phyloP scores from a whole-genome alignment of 2,797 vertebrate species.

The Calcarius lapponicus region DNA sequence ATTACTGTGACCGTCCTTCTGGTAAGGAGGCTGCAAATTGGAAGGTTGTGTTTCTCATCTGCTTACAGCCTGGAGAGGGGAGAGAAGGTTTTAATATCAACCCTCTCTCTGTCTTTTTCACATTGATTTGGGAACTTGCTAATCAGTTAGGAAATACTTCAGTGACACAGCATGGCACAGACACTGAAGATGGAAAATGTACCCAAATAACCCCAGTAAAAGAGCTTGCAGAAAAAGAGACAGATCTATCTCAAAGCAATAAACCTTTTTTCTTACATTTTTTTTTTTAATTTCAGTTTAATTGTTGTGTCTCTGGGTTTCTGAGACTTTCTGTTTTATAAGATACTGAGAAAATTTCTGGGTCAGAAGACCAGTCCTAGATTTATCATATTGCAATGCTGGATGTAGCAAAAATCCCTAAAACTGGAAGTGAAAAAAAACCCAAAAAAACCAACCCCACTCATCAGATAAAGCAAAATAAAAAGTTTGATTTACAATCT shows the following conservation, averaged over 20 bases:
- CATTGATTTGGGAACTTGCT: background rate
- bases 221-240: background rate
- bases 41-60: background rate
- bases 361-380: background rate
- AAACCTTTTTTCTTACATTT: background rate
- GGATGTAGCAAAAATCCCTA: background rate
- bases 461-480: background rate
- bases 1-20: background rate
- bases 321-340: background rate
- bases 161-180: background rate
- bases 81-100: background rate
- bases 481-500: background rate
- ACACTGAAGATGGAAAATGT: background rate
- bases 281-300: background rate
- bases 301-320: background rate
- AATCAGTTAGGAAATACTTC: background rate
- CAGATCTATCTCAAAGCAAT: background rate
- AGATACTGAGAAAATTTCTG: background rate
- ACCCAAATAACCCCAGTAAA: background rate
- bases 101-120: background rate
- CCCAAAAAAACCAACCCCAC: background rate
- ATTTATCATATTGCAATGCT: background rate
- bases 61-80: background rate
- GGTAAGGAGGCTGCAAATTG: background rate
- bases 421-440: background rate